A percentile compares a stretch with the other conserved stretches of the same genome.
Evolutionary conservation across 37 sponge, comb jelly and placozoan genomes (phyloP).

Genomic region (Halisarca cf. caerulea): DNA sequence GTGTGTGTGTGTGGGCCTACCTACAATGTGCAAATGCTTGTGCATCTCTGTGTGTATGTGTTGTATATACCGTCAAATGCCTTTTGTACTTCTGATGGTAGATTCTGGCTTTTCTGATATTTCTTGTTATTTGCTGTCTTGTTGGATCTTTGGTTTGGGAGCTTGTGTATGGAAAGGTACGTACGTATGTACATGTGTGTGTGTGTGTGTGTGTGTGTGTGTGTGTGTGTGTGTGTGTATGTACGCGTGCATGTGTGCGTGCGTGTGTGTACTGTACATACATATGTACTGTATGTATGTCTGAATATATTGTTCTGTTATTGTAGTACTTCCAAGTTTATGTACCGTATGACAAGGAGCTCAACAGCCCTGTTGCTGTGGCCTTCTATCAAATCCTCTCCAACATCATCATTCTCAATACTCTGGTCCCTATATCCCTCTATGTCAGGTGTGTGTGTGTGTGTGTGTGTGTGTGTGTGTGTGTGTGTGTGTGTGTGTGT

Average conservation of each 20-base stretch:
- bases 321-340: constrained; percentile 55
- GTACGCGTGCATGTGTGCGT: neutral
- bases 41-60: too few species aligned
- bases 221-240: constrained; percentile 6
- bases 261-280: neutral
- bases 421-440: constrained; percentile 96
- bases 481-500: constrained; percentile 13
- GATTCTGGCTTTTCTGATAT: constrained; percentile 71
- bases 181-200: constrained; percentile 71
- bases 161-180: too few species aligned
- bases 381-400: constrained; percentile 87
- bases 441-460: constrained; percentile 87
- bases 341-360: constrained; percentile 38
- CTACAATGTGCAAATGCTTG: too few species aligned
- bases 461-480: constrained; percentile 17
- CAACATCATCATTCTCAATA: constrained; percentile 92
- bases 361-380: constrained; percentile 59
- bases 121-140: constrained; percentile 44
- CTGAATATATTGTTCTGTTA: neutral
- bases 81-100: too few species aligned
- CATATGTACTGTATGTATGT: too few species aligned
- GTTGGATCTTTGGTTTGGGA: constrained; percentile 82
- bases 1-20: too few species aligned
- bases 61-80: too few species aligned
- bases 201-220: neutral